Conservation (phyloP, 2,888 invertebrate genomes). For the Mesorhabditis sp. region DNA sequence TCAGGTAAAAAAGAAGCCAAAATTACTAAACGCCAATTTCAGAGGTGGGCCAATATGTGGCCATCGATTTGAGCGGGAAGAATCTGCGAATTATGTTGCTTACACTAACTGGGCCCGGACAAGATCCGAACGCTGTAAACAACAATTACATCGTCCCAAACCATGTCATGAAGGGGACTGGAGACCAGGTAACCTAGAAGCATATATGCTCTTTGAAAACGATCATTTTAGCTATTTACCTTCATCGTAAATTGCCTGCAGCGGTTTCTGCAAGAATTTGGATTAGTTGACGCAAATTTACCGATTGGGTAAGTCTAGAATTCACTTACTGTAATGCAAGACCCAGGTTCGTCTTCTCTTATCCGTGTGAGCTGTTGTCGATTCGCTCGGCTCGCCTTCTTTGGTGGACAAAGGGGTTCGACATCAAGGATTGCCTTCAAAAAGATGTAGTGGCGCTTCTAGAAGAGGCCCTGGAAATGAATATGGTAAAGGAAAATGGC, state of each 20-base stretch:
- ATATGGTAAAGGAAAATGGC: constrained; percentile 41
- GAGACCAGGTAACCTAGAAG: constrained; percentile 48
- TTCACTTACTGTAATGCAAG: not conserved
- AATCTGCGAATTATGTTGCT: constrained; percentile 57
- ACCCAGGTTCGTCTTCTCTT: constrained; percentile 56
- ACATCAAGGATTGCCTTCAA: constrained; percentile 57
- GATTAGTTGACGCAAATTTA: constrained; percentile 52
- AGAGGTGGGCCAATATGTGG: constrained; percentile 57
- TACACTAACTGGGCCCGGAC: constrained; percentile 40
- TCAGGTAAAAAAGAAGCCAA: constrained; percentile 32
- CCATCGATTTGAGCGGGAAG: constrained; percentile 57
- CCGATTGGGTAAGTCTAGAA: constrained; percentile 45
- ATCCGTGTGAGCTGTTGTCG: constrained; percentile 56
- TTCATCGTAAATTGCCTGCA: constrained; percentile 58
- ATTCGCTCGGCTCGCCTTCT: constrained; percentile 57
- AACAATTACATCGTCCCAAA: constrained; percentile 56
- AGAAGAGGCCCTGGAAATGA: constrained; percentile 56
- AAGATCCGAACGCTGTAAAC: constrained; percentile 37
- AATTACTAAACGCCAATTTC: constrained; percentile 11
- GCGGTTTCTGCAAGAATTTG: constrained; percentile 54
- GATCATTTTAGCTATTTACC: constrained; percentile 52
- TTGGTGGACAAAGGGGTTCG: constrained; percentile 59
- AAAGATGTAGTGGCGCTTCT: constrained; percentile 56
- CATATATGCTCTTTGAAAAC: constrained; percentile 3
- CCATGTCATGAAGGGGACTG: constrained; percentile 57